Conservation (phyloP, 2,888 invertebrate species). For the Plagodis dolabraria region DNA sequence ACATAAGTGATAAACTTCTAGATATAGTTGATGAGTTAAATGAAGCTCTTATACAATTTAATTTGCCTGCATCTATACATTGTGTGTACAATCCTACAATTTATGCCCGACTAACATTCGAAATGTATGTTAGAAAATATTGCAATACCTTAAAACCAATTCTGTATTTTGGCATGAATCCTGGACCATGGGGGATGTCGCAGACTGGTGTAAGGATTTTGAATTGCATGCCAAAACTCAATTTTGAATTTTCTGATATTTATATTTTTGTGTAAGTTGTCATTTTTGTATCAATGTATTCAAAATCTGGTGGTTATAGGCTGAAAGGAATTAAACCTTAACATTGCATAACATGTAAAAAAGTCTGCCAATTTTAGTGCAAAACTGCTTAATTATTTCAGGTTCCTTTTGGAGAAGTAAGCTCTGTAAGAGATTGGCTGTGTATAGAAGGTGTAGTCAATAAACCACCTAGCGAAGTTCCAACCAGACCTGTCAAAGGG, state of each 20-base stretch:
- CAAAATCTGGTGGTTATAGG: no score
- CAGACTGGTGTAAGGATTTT: constrained; percentile 92
- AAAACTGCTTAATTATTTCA: constrained; percentile 52
- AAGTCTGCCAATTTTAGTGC: no score
- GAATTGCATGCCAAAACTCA: constrained; percentile 2
- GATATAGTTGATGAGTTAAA: constrained; percentile 70
- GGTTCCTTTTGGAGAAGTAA: constrained; percentile 96
- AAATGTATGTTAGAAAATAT: constrained; percentile 89
- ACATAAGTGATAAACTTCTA: constrained; percentile 60
- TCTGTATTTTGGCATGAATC: constrained; percentile 97
- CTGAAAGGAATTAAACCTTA: no score
- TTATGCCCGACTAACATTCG: constrained; percentile 92
- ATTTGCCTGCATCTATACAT: constrained; percentile 83
- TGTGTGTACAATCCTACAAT: constrained; percentile 94
- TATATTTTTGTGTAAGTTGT: no score
- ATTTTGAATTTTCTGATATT: background rate
- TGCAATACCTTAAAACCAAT: constrained; percentile 88
- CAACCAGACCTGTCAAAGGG: constrained; percentile 89
- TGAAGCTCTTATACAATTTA: constrained; percentile 68
- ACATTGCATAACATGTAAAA: no score
- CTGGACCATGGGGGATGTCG: constrained; percentile 98
- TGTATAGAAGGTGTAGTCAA: constrained; percentile 88
- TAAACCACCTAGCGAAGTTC: constrained; percentile 89
- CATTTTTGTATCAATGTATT: no score
- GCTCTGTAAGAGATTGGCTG: constrained; percentile 91